A percentile compares a stretch with the other conserved stretches of the same genome.
These are phyloP conservation scores for Cyphomyrmex costatus DNA, from an alignment of 1,140 invertebrate genomes.

Conservation along the genomic window DNA sequence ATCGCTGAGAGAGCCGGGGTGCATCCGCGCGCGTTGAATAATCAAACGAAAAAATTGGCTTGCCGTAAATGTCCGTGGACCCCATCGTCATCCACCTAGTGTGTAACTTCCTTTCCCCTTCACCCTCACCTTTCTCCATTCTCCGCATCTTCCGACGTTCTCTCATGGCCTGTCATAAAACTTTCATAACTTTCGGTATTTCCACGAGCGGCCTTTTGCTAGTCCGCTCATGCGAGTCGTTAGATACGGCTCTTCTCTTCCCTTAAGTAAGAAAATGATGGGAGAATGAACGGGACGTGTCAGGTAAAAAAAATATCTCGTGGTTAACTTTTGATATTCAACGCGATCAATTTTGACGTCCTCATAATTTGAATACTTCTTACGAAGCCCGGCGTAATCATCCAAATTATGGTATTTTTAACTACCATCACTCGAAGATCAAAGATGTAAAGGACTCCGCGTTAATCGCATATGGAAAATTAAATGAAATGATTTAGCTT, in stretches of 20 bases:
- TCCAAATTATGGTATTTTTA: slow-evolving; percentile 22
- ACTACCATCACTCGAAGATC: neutral
- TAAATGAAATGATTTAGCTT: no score
- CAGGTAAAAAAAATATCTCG: slow-evolving; percentile 61
- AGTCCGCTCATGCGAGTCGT: slow-evolving; percentile 54
- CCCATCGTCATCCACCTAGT: neutral
- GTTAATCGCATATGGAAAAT: no score
- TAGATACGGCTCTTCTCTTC: slow-evolving; percentile 48
- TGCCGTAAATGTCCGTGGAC: slow-evolving; percentile 23
- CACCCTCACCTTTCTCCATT: neutral
- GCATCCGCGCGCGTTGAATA: slow-evolving; percentile 55
- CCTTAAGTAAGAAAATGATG: slow-evolving; percentile 41
- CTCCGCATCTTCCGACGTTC: slow-evolving; percentile 39
- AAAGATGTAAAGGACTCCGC: neutral
- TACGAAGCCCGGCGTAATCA: neutral
- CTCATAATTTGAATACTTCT: slow-evolving; percentile 65
- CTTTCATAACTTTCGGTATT: slow-evolving; percentile 72
- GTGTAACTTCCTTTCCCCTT: neutral
- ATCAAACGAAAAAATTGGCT: slow-evolving; percentile 61
- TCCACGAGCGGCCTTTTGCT: slow-evolving; percentile 62
- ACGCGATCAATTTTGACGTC: slow-evolving; percentile 23
- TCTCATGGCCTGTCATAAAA: slow-evolving; percentile 65
- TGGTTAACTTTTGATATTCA: slow-evolving; percentile 32
- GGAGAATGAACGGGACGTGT: slow-evolving; percentile 54
- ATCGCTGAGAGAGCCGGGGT: slow-evolving; percentile 22